phyloP scores from a whole-genome alignment of 2,113 vertebrate species.

The Coreoperca whiteheadi region DNA sequence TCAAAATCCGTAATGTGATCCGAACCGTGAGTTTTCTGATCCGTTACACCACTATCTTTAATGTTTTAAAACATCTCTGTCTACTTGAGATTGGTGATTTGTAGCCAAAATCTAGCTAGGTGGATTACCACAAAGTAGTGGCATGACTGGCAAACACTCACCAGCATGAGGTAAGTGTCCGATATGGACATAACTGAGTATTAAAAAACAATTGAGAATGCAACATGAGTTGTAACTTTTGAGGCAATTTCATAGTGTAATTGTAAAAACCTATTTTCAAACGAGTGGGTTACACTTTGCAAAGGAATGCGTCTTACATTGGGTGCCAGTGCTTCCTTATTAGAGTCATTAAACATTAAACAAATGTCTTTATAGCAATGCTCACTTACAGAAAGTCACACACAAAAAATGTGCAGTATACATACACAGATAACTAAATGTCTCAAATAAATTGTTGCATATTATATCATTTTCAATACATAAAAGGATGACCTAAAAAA shows the following conservation, averaged over 20 bases:
- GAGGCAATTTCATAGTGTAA: not conserved
- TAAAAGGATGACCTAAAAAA: not conserved
- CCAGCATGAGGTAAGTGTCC: not conserved
- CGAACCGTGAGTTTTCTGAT: no score
- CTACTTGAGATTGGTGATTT: not conserved
- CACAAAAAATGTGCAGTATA: not conserved
- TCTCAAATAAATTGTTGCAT: not conserved
- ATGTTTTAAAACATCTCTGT: slow-evolving; percentile 15
- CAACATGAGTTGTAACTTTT: not conserved
- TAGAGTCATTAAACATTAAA: not conserved
- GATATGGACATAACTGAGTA: not conserved
- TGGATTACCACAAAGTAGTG: not conserved
- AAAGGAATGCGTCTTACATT: not conserved
- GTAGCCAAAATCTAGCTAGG: not conserved
- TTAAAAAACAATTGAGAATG: not conserved
- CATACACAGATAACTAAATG: not conserved
- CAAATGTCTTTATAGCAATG: no score
- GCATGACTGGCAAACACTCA: not conserved
- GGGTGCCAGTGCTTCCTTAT: not conserved
- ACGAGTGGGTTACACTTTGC: not conserved
- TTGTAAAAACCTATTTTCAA: not conserved
- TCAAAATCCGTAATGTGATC: no score
- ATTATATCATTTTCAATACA: not conserved
- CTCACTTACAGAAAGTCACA: not conserved
- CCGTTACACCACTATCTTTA: no score